phyloP scores from a whole-genome alignment of 1,140 invertebrate genomes.

The Drosophila melanica region DNA sequence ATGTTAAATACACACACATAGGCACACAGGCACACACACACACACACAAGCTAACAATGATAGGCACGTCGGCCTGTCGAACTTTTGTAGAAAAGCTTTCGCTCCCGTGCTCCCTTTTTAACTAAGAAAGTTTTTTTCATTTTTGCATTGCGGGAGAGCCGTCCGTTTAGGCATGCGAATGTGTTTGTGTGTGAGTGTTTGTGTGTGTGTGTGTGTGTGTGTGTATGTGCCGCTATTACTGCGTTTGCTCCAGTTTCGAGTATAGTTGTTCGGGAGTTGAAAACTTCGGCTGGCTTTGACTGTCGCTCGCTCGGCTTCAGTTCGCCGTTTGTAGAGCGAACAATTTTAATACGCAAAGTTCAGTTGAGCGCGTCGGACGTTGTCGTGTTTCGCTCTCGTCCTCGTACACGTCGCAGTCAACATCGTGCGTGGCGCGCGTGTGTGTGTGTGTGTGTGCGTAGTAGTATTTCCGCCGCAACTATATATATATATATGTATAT shows the following conservation, averaged over 20 bases:
- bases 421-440: constrained; percentile 49
- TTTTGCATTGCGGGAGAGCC: constrained; percentile 46
- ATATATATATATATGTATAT: constrained; percentile 40
- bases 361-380: constrained; percentile 81
- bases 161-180: constrained; percentile 4
- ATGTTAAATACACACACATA: constrained; percentile 60
- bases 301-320: constrained; percentile 35
- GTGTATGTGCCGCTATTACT: constrained; percentile 45
- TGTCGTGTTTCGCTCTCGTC: constrained; percentile 55
- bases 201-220: constrained; percentile 21
- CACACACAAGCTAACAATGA: constrained; percentile 20
- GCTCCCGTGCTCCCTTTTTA: constrained; percentile 56
- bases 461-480: constrained; percentile 65
- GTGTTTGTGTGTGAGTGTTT: constrained; percentile 21
- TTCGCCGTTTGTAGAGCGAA: constrained; percentile 46
- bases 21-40: background rate
- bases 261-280: constrained; percentile 31
- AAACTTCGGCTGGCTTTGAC: constrained; percentile 47
- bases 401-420: constrained; percentile 30
- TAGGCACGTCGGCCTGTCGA: constrained; percentile 45
- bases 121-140: constrained; percentile 24
- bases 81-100: constrained; percentile 64
- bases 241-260: constrained; percentile 74
- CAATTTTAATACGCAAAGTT: constrained; percentile 80
- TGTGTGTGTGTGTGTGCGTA: constrained; percentile 49